Evolutionary conservation across 2,113 vertebrate species (phyloP), one percentile per base, ranked within the genome.

Genomic region (Marcusenius ussheri): DNA sequence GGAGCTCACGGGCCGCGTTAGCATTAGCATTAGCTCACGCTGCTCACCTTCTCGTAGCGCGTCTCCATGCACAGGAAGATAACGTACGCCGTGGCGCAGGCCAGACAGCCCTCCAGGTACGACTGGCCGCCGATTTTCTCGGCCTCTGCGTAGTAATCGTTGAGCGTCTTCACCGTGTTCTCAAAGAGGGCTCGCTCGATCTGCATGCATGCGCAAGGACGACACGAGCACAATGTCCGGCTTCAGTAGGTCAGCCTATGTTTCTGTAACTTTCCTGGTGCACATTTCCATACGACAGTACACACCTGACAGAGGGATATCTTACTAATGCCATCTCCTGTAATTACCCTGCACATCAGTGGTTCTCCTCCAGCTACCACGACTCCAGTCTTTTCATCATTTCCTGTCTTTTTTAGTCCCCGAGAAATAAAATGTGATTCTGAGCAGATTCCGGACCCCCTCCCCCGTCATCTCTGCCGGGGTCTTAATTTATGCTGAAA

Each of bases 61-160:
- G 98, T 99, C 95, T 99, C 98, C 97, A 99, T 98, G 96, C 98
- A 99, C 91, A 99, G 97, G 93, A 99, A 99, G 95, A 99, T 97
- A 92, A 99, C 97, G 91, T 99, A 99, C 49, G 98, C 98, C 0
- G 98, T 99, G 88, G 96, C 94, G 0, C 98, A 99, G 87, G 98
- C 98, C 94, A 99, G 94, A 89, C 98, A 99, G 13, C 98, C 98
- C 94, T 99, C 98, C 6, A 99, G 93, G 93, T 99, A 99, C 0
- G 98, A 98, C 93, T 97, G 98, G 90, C 98, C 97, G 56, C 98
- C 98, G 0, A 99, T 98, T 95, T 99, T 99, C 95, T 99, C 98
- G 0, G 98, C 98, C 93, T 99, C 98, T 0, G 98, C 95, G 0
- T 99, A 99, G 93, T 97, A 99, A 93, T 95, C 94, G 0, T 99